Percentiles rank a stretch among this genome's conserved stretches.
phyloP scores from a whole-genome alignment of 30 jellyfish, hydroid and myxozoan species.

The Turritopsis rubra region DNA sequence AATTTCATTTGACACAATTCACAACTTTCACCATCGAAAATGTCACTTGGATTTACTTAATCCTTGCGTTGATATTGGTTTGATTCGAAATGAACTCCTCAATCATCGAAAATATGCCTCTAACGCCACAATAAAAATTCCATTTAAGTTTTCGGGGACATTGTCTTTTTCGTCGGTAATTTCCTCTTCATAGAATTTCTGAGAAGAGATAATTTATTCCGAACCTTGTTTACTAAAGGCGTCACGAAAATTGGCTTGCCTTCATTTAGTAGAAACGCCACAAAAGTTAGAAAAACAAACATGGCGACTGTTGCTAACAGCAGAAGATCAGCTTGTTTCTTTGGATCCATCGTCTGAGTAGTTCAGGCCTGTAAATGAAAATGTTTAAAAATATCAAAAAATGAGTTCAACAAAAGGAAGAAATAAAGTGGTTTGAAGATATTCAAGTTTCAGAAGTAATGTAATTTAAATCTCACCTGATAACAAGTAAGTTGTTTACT shows the following conservation, averaged over 20 bases:
- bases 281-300: neutral
- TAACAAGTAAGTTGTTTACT: too few relatives aligned
- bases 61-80: too few relatives aligned
- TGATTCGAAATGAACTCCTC: too few relatives aligned
- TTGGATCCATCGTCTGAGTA: neutral
- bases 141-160: neutral
- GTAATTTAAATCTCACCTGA: too few relatives aligned
- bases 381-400: neutral
- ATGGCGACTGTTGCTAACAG: slow-evolving; percentile 15
- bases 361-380: neutral
- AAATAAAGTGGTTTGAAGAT: neutral
- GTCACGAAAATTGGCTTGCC: slow-evolving; percentile 5
- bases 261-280: slow-evolving; percentile 12
- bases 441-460: too few relatives aligned
- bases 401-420: neutral
- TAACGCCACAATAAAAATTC: neutral
- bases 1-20: too few relatives aligned
- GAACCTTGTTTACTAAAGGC: neutral
- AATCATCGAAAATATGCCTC: neutral
- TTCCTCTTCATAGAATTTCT: neutral
- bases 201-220: neutral
- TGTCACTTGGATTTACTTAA: too few relatives aligned
- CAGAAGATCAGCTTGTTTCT: slow-evolving; percentile 12
- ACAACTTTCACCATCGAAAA: too few relatives aligned
- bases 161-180: neutral